Conservation (phyloP, 2,797 vertebrate species). For the Poeciliopsis infans region DNA sequence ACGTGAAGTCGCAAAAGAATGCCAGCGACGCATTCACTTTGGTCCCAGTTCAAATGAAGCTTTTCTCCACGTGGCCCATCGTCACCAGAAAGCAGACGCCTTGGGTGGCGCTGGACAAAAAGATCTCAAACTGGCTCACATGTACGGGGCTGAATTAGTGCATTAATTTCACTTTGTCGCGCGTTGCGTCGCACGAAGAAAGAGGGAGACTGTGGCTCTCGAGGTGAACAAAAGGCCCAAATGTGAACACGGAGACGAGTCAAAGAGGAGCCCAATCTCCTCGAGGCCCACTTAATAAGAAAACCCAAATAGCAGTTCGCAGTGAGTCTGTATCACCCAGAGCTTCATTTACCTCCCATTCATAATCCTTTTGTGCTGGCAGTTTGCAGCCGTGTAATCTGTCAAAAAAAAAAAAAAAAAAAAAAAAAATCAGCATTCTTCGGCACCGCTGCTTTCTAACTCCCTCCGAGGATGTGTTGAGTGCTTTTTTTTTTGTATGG, state of each 20-base stretch:
- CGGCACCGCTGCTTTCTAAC: slow-evolving; percentile 63
- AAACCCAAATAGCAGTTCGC: slow-evolving; percentile 73
- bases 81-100: slow-evolving; percentile 35
- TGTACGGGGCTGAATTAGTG: slow-evolving; percentile 58
- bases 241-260: slow-evolving; percentile 60
- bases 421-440: slow-evolving; percentile 59
- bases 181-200: slow-evolving; percentile 47
- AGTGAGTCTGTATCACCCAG: slow-evolving; percentile 64
- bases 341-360: slow-evolving; percentile 79
- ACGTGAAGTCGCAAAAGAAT: slow-evolving; percentile 45
- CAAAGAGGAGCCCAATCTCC: slow-evolving; percentile 61
- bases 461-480: slow-evolving; percentile 63
- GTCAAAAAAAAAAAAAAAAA: slow-evolving; percentile 25
- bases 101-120: slow-evolving; percentile 47
- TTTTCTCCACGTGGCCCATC: slow-evolving; percentile 17
- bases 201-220: slow-evolving; percentile 50
- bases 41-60: slow-evolving; percentile 48
- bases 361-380: slow-evolving; percentile 70
- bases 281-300: slow-evolving; percentile 72
- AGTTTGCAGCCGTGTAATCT: slow-evolving; percentile 65
- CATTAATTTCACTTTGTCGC: slow-evolving; percentile 59
- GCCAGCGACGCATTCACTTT: slow-evolving; percentile 35
- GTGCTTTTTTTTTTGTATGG: slow-evolving; percentile 68
- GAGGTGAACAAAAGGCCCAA: slow-evolving; percentile 68
- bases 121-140: slow-evolving; percentile 48